These are phyloP conservation scores for Gasteruption jaculator DNA, from an alignment of 2,888 invertebrate species.

Conservation along the genomic window DNA sequence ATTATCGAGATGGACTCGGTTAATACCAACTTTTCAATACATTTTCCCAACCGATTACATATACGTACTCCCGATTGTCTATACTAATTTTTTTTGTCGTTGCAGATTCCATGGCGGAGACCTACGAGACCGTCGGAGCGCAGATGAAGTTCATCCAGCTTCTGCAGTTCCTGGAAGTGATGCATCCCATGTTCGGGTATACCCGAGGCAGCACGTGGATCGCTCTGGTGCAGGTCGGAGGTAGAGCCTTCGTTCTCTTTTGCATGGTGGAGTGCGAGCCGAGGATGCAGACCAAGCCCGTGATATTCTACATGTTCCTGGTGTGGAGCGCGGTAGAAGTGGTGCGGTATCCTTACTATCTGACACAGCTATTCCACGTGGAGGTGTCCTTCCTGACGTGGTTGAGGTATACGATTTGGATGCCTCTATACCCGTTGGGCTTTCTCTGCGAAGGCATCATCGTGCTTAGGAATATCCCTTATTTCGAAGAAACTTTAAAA, in stretches of 20 bases:
- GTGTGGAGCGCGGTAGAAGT: slow-evolving; percentile 81
- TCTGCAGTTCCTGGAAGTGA: slow-evolving; percentile 79
- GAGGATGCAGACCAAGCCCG: slow-evolving; percentile 81
- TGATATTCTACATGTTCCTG: slow-evolving; percentile 82
- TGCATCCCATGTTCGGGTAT: slow-evolving; percentile 86
- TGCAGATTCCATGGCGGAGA: slow-evolving; percentile 62
- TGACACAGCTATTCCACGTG: slow-evolving; percentile 71
- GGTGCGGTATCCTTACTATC: slow-evolving; percentile 90
- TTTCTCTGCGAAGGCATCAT: slow-evolving; percentile 82
- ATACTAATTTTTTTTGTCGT: slow-evolving; percentile 11
- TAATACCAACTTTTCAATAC: slow-evolving; percentile 22
- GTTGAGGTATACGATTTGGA: slow-evolving; percentile 92
- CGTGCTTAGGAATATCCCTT: slow-evolving; percentile 78
- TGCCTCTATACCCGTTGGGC: slow-evolving; percentile 87
- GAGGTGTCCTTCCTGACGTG: slow-evolving; percentile 77
- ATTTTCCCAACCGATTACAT: not conserved
- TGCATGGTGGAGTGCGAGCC: slow-evolving; percentile 79
- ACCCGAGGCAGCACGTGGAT: slow-evolving; percentile 72
- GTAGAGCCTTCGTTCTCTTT: slow-evolving; percentile 75
- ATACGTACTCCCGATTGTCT: slow-evolving; percentile 6
- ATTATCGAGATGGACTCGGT: slow-evolving; percentile 69
- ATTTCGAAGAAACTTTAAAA: slow-evolving; percentile 77
- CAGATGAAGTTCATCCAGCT: slow-evolving; percentile 79
- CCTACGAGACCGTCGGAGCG: slow-evolving; percentile 70
- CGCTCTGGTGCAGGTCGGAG: slow-evolving; percentile 75